These are phyloP conservation scores for Tachycineta bicolor DNA, from an alignment of 2,113 vertebrate genomes.

Conservation along the genomic window DNA sequence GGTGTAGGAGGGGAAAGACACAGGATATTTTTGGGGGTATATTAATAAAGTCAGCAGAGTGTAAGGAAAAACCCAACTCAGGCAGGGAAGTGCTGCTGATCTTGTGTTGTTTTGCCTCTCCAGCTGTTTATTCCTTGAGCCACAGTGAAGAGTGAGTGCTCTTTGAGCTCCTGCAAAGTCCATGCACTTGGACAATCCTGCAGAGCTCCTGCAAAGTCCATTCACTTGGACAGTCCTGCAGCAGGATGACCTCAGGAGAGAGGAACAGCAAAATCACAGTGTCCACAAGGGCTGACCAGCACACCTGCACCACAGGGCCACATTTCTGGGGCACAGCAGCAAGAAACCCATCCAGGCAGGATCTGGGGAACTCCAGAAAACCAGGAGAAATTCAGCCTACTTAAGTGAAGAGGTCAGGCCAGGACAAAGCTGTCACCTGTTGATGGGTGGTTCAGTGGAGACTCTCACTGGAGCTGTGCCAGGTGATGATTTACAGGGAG, in stretches of 20 bases:
- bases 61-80: neutral
- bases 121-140: neutral
- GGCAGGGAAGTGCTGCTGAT: neutral
- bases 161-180: neutral
- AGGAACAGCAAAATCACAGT: fast-evolving
- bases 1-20: neutral
- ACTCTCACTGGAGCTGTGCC: neutral
- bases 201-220: neutral
- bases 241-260: neutral
- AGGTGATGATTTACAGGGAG: neutral
- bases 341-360: neutral
- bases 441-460: neutral
- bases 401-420: neutral
- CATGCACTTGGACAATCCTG: too few species aligned
- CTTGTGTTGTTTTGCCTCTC: neutral
- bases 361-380: neutral
- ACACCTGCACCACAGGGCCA: neutral
- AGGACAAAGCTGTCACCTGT: neutral
- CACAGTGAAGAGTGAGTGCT: neutral
- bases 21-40: neutral
- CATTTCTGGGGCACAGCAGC: neutral
- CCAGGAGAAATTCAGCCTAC: neutral
- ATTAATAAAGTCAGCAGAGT: neutral
- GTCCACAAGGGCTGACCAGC: neutral
- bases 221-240: neutral